Evolutionary conservation across 2,888 invertebrate genomes (phyloP), one percentile per base, ranked within the genome.

Genomic region (Leptura quadrifasciata): DNA sequence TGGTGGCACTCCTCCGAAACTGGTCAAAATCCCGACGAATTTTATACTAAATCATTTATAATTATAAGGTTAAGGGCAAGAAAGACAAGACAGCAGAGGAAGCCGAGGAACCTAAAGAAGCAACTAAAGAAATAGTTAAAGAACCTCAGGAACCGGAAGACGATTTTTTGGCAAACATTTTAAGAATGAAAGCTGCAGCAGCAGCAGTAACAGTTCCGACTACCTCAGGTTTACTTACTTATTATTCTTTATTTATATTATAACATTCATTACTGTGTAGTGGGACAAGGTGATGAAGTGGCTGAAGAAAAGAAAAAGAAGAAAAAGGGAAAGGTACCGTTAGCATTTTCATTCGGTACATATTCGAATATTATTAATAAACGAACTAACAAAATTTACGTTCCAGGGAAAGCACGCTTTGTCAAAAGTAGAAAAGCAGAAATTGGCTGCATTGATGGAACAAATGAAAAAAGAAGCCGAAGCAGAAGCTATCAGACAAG

Each of bases 1-100:
- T 15, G 47, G 47, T 15, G 47, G 47, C 47, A 31, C 27, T 31
- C 0, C 27, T 4, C 27, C 27, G 27, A 31, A 31, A 31, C 8
- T 31, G 27, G 27, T 31, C 0, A 6, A 31, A 31, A 31, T 31
- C 27, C 5, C 27, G 0, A 8, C 8, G 8, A 31, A 4, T 12
- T 39, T 12, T 2, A 39, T 39, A 12, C 12, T 39, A 2, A 39
- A 12, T 39, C 4, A 15, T 39, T 18, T 8, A 54, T 57, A 57
- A 21, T 21, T 18, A 10, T 20, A 18, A 20, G 21, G 3, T 6
- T 18, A 74, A 76, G 64, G 54, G 21, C 67, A 73, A 83, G 90
- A 90, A 84, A 89, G 47, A 35, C 1, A 18, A 18, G 18, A 20
- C 3, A 55, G 17, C 89, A 72, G 85, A 88, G 18, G 80, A 85